phyloP scores from a whole-genome alignment of 2,888 invertebrate species.

The Ichneumoninae sp. region DNA sequence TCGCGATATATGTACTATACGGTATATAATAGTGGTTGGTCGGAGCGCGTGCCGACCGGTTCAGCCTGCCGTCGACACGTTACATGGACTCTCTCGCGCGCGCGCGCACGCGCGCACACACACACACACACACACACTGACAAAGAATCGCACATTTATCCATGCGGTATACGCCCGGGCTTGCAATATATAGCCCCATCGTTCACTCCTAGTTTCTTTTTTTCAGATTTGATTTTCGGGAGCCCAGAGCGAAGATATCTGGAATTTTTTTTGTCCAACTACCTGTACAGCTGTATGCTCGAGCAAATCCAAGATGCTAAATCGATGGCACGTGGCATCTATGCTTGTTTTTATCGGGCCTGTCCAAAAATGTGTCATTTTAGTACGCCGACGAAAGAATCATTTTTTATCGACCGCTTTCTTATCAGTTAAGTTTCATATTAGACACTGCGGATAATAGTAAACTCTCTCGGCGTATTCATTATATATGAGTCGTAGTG shows the following conservation, averaged over 20 bases:
- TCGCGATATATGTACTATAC: slow-evolving; percentile 14
- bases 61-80: slow-evolving; percentile 77
- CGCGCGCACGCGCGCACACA: too few species aligned
- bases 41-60: slow-evolving; percentile 81
- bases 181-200: slow-evolving; percentile 38
- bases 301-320: not conserved
- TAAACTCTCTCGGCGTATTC: too few species aligned
- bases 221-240: slow-evolving; percentile 10
- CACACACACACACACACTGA: slow-evolving; percentile 13
- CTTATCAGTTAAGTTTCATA: too few species aligned
- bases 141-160: slow-evolving; percentile 60
- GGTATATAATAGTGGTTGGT: slow-evolving; percentile 54
- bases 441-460: too few species aligned
- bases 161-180: slow-evolving; percentile 41
- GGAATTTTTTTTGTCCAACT: not conserved
- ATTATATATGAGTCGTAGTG: not conserved
- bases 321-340: not conserved
- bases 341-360: not conserved
- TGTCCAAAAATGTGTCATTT: too few species aligned
- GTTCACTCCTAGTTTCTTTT: slow-evolving; percentile 11
- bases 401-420: too few species aligned
- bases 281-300: not conserved
- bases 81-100: slow-evolving; percentile 61
- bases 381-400: too few species aligned
- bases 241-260: slow-evolving; percentile 13